phyloP scores from a whole-genome alignment of 2,888 invertebrate species.

The Orchesellides sinensis region DNA sequence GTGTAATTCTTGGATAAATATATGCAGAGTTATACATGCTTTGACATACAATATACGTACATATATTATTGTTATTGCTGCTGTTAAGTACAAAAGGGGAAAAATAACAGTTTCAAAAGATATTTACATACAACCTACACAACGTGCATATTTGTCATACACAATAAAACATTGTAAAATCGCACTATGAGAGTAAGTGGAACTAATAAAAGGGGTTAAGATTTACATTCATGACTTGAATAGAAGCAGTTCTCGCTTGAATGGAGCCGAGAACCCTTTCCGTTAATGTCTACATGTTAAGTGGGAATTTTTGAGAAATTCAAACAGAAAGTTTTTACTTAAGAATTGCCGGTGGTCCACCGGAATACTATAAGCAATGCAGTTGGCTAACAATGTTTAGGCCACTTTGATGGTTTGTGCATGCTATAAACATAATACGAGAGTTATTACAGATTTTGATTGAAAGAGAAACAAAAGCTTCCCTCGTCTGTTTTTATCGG shows the following conservation, averaged over 20 bases:
- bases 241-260: neutral
- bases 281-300: neutral
- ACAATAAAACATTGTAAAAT: slow-evolving; percentile 3
- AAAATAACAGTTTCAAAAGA: slow-evolving; percentile 1
- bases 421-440: no score
- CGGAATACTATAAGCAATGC: no score
- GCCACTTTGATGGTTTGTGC: no score
- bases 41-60: neutral
- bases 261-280: no score
- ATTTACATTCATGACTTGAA: neutral
- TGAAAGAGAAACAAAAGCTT: no score
- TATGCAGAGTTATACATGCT: neutral
- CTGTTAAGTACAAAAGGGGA: neutral
- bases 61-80: slow-evolving; percentile 1
- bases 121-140: no score
- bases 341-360: no score
- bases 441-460: no score
- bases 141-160: neutral
- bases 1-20: neutral
- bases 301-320: neutral
- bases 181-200: neutral
- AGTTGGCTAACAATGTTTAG: no score
- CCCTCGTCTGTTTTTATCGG: no score
- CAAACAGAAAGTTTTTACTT: neutral
- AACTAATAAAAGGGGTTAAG: neutral